phyloP scores from a whole-genome alignment of 2,888 invertebrate species.

The Euphydryas editha region DNA sequence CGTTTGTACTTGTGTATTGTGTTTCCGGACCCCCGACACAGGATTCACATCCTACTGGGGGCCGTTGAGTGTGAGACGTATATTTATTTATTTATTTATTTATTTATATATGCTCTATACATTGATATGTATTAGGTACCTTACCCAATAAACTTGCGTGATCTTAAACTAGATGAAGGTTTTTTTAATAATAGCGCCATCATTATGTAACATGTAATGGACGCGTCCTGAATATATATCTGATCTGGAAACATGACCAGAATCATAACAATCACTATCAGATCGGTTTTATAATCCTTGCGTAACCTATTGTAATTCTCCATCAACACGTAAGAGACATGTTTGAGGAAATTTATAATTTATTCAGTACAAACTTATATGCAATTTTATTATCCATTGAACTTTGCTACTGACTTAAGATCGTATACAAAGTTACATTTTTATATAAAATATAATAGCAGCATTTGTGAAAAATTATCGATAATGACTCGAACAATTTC shows the following conservation, averaged over 20 bases:
- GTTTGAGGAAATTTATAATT: constrained; percentile 23
- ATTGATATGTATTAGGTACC: too few species aligned
- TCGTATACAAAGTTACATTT: not conserved
- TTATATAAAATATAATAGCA: too few species aligned
- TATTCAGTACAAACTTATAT: too few species aligned
- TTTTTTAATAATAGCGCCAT: constrained; percentile 12
- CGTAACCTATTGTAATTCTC: constrained; percentile 34
- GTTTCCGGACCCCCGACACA: too few species aligned
- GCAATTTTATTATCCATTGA: too few species aligned
- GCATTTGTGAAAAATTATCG: too few species aligned
- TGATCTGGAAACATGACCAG: constrained; percentile 44
- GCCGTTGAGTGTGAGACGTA: too few species aligned
- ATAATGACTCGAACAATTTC: too few species aligned
- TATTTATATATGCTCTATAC: too few species aligned
- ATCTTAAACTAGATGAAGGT: not conserved
- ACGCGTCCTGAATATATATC: constrained; percentile 53
- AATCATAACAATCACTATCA: constrained; percentile 41
- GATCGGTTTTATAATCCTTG: constrained; percentile 37
- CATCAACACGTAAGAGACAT: constrained; percentile 12
- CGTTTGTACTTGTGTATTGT: too few species aligned
- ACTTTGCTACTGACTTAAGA: not conserved
- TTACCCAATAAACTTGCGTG: not conserved
- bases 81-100: too few species aligned
- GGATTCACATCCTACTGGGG: too few species aligned
- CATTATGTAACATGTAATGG: constrained; percentile 48